These are phyloP conservation scores for Lagodon rhomboides DNA, from an alignment of 2,797 vertebrate genomes.

Conservation along the genomic window DNA sequence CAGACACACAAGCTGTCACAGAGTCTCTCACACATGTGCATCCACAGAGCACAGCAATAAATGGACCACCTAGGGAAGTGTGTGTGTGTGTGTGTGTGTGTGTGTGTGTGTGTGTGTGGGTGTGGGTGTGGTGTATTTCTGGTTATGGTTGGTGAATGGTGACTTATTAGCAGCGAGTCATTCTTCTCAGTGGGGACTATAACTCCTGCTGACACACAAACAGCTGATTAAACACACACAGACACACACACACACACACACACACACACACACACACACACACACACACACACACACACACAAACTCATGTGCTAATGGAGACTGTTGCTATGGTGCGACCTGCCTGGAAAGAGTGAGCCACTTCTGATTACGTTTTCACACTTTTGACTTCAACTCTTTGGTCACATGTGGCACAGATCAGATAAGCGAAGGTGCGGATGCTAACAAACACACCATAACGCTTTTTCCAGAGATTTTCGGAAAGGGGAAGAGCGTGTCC, in stretches of 20 bases:
- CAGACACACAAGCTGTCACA: conserved; percentile 52
- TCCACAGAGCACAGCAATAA: conserved; percentile 43
- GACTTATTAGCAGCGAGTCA: conserved; percentile 45
- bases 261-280: conserved; percentile 20
- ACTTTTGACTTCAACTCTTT: not conserved
- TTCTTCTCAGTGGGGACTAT: conserved; percentile 49
- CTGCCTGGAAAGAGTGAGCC: not conserved
- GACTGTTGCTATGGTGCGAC: conserved; percentile 1
- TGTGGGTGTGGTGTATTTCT: conserved; percentile 13
- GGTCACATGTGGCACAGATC: conserved; percentile 54
- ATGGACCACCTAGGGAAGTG: conserved; percentile 62
- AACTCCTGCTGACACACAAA: conserved; percentile 51
- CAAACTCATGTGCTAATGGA: not conserved
- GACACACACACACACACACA: not conserved
- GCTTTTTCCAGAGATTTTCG: conserved; percentile 26
- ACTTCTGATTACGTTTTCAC: conserved; percentile 1
- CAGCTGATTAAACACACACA: conserved; percentile 23
- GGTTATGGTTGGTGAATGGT: conserved; percentile 29
- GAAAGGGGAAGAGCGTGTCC: not conserved
- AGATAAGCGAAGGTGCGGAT: conserved; percentile 33
- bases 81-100: conserved; percentile 4
- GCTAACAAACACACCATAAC: conserved; percentile 27
- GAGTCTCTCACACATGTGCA: conserved; percentile 48
- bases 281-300: not conserved
- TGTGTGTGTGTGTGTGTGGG: conserved; percentile 20